Percentiles rank a stretch among this genome's conserved stretches.
Conservation (phyloP, 1,140 invertebrate species). For the Bombus confusus region DNA sequence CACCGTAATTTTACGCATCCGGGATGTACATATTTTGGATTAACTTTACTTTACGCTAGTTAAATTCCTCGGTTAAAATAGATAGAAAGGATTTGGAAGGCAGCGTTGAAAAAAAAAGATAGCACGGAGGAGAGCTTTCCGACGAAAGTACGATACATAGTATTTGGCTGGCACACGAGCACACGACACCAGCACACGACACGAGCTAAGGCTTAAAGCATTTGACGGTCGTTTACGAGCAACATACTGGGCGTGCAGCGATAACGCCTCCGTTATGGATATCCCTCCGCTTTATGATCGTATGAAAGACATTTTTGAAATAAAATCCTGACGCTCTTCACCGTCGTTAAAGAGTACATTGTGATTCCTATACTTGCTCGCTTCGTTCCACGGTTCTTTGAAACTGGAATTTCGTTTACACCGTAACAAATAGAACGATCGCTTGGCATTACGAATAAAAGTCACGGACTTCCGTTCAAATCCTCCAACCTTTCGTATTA, state of each 20-base stretch:
- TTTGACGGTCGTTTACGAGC: conserved; percentile 49
- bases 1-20: too few species aligned
- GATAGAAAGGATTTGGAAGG: not conserved
- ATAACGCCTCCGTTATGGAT: conserved; percentile 36
- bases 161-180: conserved; percentile 7
- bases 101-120: not conserved
- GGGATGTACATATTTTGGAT: too few species aligned
- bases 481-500: not conserved
- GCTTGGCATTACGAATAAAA: not conserved
- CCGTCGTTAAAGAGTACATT: conserved; percentile 32
- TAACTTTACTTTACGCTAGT: too few species aligned
- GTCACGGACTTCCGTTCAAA: not conserved
- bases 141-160: not conserved
- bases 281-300: conserved; percentile 41
- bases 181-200: not conserved
- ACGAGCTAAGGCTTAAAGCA: not conserved
- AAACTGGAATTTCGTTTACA: not conserved
- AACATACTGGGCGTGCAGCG: conserved; percentile 38
- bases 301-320: conserved; percentile 48
- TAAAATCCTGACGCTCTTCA: conserved; percentile 42
- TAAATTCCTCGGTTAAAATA: too few species aligned
- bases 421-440: not conserved
- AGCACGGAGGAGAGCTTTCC: not conserved
- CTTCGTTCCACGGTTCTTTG: not conserved
- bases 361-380: conserved; percentile 25